A percentile compares a stretch with the other conserved stretches of the same genome.
Evolutionary conservation across 2,797 vertebrate genomes (phyloP).

Genomic region (Spizella passerina): DNA sequence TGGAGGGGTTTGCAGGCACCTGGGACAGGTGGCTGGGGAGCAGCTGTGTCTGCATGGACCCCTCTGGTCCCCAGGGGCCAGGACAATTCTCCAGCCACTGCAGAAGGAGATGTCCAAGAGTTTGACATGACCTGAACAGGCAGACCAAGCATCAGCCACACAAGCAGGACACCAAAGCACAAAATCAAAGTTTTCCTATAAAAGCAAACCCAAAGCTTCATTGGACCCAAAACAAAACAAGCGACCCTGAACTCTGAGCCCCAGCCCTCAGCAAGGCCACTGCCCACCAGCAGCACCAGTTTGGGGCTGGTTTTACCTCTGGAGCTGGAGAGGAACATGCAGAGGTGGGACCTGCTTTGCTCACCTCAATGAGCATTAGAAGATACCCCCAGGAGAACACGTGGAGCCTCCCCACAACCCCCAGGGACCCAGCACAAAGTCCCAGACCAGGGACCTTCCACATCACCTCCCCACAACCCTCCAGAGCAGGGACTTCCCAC

Average conservation of each 20-base stretch:
- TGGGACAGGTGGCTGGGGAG: no score
- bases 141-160: fast-evolving
- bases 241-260: neutral
- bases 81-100: fast-evolving
- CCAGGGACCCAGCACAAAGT: neutral
- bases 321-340: fast-evolving
- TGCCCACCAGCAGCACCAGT: neutral
- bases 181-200: fast-evolving
- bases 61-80: neutral
- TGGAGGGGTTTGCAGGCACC: neutral
- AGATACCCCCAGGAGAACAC: no score
- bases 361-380: fast-evolving
- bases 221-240: neutral
- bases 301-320: neutral
- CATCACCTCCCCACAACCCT: no score
- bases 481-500: no score
- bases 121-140: fast-evolving
- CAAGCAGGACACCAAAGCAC: neutral
- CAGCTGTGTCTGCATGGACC: no score
- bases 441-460: neutral
- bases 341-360: neutral
- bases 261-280: neutral
- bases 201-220: neutral
- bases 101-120: fast-evolving
- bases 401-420: neutral